phyloP scores from a whole-genome alignment of 1,140 invertebrate genomes.

The Cydia splendana region DNA sequence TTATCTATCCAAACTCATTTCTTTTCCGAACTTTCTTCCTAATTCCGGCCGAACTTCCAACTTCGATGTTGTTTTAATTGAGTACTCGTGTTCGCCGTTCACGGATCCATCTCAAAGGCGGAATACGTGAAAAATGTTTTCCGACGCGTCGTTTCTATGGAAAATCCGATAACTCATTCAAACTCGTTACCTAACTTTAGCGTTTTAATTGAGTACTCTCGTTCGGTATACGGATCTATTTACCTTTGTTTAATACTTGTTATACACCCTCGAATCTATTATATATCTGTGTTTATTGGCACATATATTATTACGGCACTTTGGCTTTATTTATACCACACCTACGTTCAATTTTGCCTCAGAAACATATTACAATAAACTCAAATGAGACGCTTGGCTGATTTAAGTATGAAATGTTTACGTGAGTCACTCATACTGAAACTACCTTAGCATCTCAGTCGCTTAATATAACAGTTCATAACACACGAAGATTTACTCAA shows the following conservation, averaged over 20 bases:
- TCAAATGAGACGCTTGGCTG: not conserved
- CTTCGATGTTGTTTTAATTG: conserved; percentile 23
- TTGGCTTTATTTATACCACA: not conserved
- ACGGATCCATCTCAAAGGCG: conserved; percentile 1
- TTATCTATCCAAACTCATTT: conserved; percentile 21
- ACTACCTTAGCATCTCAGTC: not conserved
- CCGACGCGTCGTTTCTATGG: not conserved
- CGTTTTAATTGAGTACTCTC: not conserved
- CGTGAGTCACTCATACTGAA: not conserved
- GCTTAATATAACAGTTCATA: not conserved
- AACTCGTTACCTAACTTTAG: not conserved
- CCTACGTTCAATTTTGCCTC: too few relatives aligned
- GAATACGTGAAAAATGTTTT: conserved; percentile 6
- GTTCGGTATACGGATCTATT: not conserved
- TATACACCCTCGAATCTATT: too few relatives aligned
- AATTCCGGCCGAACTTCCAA: conserved; percentile 24
- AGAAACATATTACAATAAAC: not conserved
- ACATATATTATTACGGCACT: not conserved
- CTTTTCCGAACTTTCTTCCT: conserved; percentile 21
- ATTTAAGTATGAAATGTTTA: not conserved
- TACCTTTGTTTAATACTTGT: too few relatives aligned
- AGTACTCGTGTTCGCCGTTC: conserved; percentile 2
- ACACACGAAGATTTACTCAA: not conserved
- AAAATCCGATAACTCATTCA: not conserved
- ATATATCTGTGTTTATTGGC: too few relatives aligned